Percentiles rank a stretch among this genome's conserved stretches.
phyloP scores from a whole-genome alignment of 2,888 invertebrate genomes.

The Amiota minor region DNA sequence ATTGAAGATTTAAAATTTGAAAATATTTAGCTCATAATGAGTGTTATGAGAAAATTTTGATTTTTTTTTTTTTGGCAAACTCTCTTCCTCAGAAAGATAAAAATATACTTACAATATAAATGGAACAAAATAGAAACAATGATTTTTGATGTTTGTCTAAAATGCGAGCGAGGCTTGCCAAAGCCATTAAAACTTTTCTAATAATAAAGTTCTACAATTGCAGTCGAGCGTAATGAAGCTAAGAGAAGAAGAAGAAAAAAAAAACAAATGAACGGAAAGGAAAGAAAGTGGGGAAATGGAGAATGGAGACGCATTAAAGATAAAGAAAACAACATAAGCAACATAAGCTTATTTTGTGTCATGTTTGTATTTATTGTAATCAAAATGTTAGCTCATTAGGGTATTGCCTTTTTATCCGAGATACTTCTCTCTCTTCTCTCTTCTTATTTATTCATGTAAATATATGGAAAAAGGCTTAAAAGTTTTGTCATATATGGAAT shows the following conservation, averaged over 20 bases:
- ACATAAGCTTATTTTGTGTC: too few species aligned
- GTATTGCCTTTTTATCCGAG: too few species aligned
- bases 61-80: slow-evolving; percentile 8
- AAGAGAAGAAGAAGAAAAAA: not conserved
- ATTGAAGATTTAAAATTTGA: not conserved
- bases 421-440: too few species aligned
- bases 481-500: too few species aligned
- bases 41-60: not conserved
- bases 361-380: too few species aligned
- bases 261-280: not conserved
- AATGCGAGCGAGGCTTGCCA: slow-evolving; percentile 51
- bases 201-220: slow-evolving; percentile 63
- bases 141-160: not conserved
- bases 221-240: slow-evolving; percentile 52
- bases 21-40: not conserved
- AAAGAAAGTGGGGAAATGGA: not conserved
- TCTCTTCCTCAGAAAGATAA: slow-evolving; percentile 1
- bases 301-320: not conserved
- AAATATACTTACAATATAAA: too few species aligned
- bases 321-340: not conserved
- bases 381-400: too few species aligned
- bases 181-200: slow-evolving; percentile 68
- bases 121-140: too few species aligned
- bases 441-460: too few species aligned
- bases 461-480: too few species aligned